Percentiles rank a stretch among this genome's conserved stretches.
Conservation (phyloP, 2,797 vertebrate species). For the Thaleichthys pacificus region DNA sequence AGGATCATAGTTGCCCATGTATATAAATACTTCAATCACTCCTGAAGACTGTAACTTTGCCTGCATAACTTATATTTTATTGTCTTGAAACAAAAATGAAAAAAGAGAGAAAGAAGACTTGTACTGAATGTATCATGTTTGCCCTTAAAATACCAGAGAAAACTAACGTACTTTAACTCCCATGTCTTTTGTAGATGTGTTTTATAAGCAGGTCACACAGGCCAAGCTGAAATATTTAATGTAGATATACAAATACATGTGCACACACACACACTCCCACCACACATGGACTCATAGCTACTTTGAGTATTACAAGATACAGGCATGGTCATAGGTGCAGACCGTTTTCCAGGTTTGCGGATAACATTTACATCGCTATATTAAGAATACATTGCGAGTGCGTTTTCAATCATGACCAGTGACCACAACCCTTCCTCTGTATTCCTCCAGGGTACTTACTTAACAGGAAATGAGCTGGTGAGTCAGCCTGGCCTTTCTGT, state of each 20-base stretch:
- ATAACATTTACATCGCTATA: too few species aligned
- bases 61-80: slow-evolving; percentile 75
- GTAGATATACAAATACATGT: not conserved
- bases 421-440: too few species aligned
- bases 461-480: slow-evolving; percentile 35
- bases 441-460: too few species aligned
- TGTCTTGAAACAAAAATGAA: slow-evolving; percentile 74
- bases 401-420: too few species aligned
- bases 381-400: too few species aligned
- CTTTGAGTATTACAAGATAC: too few species aligned
- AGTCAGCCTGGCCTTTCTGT: slow-evolving; percentile 12
- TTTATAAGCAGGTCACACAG: not conserved
- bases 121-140: slow-evolving; percentile 74
- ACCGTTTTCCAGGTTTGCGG: too few species aligned
- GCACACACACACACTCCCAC: not conserved
- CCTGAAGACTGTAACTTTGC: slow-evolving; percentile 71
- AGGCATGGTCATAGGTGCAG: too few species aligned
- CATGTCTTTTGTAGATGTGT: slow-evolving; percentile 6
- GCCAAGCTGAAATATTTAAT: not conserved
- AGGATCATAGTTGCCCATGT: slow-evolving; percentile 54
- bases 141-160: slow-evolving; percentile 54
- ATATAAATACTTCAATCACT: slow-evolving; percentile 69
- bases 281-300: not conserved
- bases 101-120: slow-evolving; percentile 59
- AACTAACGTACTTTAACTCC: not conserved